phyloP scores from a whole-genome alignment of 2,888 invertebrate species.

The Alloscopus bannaensis region DNA sequence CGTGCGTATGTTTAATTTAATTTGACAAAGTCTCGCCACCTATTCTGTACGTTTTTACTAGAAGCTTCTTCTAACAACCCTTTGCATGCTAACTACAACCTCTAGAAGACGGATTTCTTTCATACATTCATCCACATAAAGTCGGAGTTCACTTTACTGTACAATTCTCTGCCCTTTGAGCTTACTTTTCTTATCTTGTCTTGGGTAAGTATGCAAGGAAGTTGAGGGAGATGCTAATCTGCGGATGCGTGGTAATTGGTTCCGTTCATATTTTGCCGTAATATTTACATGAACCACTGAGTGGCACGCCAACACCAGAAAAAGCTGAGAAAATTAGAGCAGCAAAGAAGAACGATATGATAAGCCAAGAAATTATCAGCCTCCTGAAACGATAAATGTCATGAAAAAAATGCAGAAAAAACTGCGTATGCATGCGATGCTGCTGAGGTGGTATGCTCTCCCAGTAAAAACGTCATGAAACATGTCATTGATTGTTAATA shows the following conservation, averaged over 20 bases:
- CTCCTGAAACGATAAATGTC: conserved; percentile 39
- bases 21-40: too few relatives aligned
- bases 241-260: conserved; percentile 52
- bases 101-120: too few relatives aligned
- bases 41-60: too few relatives aligned
- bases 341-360: conserved; percentile 13
- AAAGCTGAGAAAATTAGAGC: conserved; percentile 29
- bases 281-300: conserved; percentile 2
- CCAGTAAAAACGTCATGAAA: conserved; percentile 29
- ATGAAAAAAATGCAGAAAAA: conserved; percentile 27
- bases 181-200: too few relatives aligned
- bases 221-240: conserved; percentile 56
- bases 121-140: too few relatives aligned
- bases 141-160: too few relatives aligned
- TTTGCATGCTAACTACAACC: too few relatives aligned
- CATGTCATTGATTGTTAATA: conserved; percentile 56
- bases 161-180: too few relatives aligned
- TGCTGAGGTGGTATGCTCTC: conserved; percentile 2
- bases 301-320: neutral
- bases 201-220: conserved; percentile 40
- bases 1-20: too few relatives aligned
- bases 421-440: conserved; percentile 6
- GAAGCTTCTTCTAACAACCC: too few relatives aligned
- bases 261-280: conserved; percentile 53
- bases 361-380: conserved; percentile 42